A percentile compares a stretch with the other conserved stretches of the same genome.
Evolutionary conservation across 2,113 vertebrate genomes (phyloP).

Genomic region (Urocynchramus pylzowi): DNA sequence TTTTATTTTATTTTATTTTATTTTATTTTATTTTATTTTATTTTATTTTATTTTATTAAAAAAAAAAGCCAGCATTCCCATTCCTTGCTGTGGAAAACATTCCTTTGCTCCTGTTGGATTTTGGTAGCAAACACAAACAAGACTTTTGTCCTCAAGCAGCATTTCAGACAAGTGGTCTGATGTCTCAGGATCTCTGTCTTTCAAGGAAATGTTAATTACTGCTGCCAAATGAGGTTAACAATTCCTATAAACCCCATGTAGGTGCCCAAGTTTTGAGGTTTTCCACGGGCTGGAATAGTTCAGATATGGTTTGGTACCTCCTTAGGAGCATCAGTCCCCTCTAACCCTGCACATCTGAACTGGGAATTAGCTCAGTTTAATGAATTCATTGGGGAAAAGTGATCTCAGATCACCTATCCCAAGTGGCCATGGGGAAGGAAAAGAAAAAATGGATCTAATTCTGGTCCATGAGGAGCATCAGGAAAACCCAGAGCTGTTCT

Average conservation of each 20-base stretch:
- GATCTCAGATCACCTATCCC: not conserved
- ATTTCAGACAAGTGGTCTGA: not conserved
- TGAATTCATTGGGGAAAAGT: not conserved
- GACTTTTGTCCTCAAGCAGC: not conserved
- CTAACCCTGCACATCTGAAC: not conserved
- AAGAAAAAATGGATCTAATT: not conserved
- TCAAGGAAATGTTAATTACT: conserved; percentile 21
- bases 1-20: too few species aligned
- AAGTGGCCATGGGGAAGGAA: not conserved
- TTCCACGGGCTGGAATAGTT: not conserved
- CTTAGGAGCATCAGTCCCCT: not conserved
- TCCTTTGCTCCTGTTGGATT: not conserved
- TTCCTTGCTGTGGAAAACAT: not conserved
- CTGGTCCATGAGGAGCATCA: not conserved
- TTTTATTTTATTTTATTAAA: too few species aligned
- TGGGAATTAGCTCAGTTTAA: not conserved
- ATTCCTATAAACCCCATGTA: not conserved
- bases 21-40: too few species aligned
- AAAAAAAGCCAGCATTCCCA: not conserved
- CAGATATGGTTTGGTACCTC: not conserved
- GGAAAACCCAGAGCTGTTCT: not conserved
- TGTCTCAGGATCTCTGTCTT: not conserved
- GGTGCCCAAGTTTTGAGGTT: not conserved
- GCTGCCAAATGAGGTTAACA: not conserved
- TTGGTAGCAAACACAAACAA: not conserved